These are phyloP conservation scores for Spodoptera littoralis DNA, from an alignment of 2,888 invertebrate species.

Conservation along the genomic window DNA sequence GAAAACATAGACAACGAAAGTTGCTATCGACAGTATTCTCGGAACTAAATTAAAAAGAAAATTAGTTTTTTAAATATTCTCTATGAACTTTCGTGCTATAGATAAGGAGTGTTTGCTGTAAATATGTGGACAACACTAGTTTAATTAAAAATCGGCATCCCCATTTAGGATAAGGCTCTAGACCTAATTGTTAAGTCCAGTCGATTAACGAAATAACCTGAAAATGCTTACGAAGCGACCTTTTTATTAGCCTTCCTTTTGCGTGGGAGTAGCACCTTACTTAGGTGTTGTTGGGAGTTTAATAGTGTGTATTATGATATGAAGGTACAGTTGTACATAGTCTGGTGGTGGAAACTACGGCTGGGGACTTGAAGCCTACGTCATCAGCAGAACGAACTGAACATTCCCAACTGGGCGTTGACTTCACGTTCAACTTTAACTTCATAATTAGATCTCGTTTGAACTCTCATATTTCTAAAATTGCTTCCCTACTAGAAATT, in stretches of 20 bases:
- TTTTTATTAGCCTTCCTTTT: slow-evolving; percentile 34
- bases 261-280: slow-evolving; percentile 16
- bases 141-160: slow-evolving; percentile 54
- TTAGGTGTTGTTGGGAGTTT: not conserved
- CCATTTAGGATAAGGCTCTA: slow-evolving; percentile 29
- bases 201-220: slow-evolving; percentile 47
- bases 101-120: slow-evolving; percentile 30
- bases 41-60: slow-evolving; percentile 26
- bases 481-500: no score
- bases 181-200: slow-evolving; percentile 31
- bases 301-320: slow-evolving; percentile 1
- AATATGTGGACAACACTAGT: slow-evolving; percentile 35
- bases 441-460: no score
- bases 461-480: no score
- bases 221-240: slow-evolving; percentile 32
- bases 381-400: no score
- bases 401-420: no score
- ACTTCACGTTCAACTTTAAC: no score
- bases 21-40: slow-evolving; percentile 22
- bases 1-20: slow-evolving; percentile 27
- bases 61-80: slow-evolving; percentile 45
- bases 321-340: not conserved
- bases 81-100: slow-evolving; percentile 19
- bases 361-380: no score
- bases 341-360: no score